Conservation (phyloP, 2,113 vertebrate species). For the Lichenostomus cassidix region DNA sequence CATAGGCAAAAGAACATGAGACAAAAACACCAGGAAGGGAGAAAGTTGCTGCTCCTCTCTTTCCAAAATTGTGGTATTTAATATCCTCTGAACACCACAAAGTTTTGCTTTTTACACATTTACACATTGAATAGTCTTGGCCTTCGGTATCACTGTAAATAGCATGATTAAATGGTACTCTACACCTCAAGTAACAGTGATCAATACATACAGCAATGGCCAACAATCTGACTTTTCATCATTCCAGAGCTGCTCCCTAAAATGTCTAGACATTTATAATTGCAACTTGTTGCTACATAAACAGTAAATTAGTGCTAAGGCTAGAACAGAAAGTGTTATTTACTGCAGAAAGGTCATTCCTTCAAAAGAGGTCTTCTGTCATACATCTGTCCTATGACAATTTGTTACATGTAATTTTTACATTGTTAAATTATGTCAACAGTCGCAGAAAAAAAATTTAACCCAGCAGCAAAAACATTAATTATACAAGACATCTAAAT, state of each 20-base stretch:
- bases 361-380: slow-evolving; percentile 1
- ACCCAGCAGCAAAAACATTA: slow-evolving; percentile 21
- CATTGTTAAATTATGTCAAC: background rate
- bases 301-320: slow-evolving; percentile 19
- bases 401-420: background rate
- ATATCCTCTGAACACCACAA: background rate
- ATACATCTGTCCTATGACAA: background rate
- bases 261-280: background rate
- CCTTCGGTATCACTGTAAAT: background rate
- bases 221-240: background rate
- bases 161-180: background rate
- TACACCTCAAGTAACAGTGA: background rate
- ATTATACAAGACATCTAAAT: slow-evolving; percentile 48
- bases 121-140: background rate
- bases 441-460: background rate
- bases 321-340: background rate
- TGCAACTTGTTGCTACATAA: background rate
- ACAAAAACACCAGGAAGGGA: background rate
- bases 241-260: background rate
- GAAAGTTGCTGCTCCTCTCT: background rate
- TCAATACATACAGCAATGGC: background rate
- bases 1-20: background rate
- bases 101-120: background rate
- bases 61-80: background rate
- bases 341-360: slow-evolving; percentile 24